Base-by-base conservation (phyloP, 2,797 vertebrate genomes). In the Muscicapa comitata region DNA sequence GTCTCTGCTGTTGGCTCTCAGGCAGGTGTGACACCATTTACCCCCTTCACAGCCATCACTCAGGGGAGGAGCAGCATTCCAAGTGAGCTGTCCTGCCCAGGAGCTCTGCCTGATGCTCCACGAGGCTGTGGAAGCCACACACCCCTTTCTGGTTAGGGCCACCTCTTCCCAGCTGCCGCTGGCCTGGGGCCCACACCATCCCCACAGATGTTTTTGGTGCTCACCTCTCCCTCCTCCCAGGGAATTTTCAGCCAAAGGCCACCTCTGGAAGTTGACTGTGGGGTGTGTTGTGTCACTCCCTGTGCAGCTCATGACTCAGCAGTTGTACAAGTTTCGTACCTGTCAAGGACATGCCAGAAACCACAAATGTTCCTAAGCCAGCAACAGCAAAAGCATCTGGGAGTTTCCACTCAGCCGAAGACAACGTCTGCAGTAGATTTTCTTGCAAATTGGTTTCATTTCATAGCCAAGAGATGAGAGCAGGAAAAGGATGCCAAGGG, bases 311-410 rank as follows among this genome's bases (percentile, higher is more conserved):
- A 68, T 96, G 96, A 94, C 72, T 96, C 93, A 95, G 89, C 89
- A 61, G 63, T 28, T 38, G 87, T 88, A 66, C 62, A 5, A 78
- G 93, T 94, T 96, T 83, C 23, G 2, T 93, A 92, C 92, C 94
- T 93, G 89, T 26, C 51, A 78, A 62, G 85, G 67, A 72, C 24
- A 8, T 81, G 76, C 93, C 94, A 94, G 94, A 90, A 96, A 95
- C 91, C 85, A 80, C 95, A 89, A 82, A 53, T 55, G 88, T 57
- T 94, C 88, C 81, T 42, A 40, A 87, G 80, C 86, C 86, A 91
- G 76, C 70, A 92, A 26, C 79, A 91, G 85, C 88, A 92, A 63
- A 74, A 95, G 77, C 81, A 93, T 63, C 85, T 48, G 73, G 63
- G 91, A 93, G 73, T 72, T 94, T 58, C 84, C 55, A 42, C 29